Conservation (phyloP, 2,113 vertebrate genomes). For the Piprites chloris region DNA sequence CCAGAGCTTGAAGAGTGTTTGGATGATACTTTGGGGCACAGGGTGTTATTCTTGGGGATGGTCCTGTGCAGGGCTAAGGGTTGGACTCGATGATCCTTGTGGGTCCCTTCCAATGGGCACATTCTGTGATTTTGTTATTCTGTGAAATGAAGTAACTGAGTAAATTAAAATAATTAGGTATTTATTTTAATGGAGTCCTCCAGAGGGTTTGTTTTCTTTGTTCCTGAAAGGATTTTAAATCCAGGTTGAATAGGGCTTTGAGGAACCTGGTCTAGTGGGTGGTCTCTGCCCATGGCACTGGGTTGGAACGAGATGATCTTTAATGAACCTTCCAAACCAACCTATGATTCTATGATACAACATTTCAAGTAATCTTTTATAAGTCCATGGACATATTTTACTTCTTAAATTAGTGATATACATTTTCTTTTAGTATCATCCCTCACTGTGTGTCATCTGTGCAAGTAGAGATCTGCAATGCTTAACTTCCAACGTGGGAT, state of each 20-base stretch:
- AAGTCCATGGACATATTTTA: neutral
- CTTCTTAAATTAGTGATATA: neutral
- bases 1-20: neutral
- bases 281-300: rapidly evolving
- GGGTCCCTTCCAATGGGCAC: neutral
- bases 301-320: neutral
- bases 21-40: neutral
- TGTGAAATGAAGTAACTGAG: neutral
- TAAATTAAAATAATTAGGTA: neutral
- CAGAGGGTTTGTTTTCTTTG: neutral
- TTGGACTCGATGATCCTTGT: neutral
- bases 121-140: neutral
- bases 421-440: neutral
- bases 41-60: neutral
- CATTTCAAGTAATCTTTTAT: neutral
- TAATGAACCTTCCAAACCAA: neutral
- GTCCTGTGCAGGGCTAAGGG: neutral
- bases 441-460: no score
- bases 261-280: neutral
- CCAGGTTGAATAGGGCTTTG: neutral
- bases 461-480: neutral
- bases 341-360: neutral
- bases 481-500: neutral
- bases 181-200: neutral
- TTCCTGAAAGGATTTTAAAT: neutral